Percentiles rank a stretch among this genome's conserved stretches.
Evolutionary conservation across 2,797 vertebrate species (phyloP).

Genomic region (Danio jaintianensis): DNA sequence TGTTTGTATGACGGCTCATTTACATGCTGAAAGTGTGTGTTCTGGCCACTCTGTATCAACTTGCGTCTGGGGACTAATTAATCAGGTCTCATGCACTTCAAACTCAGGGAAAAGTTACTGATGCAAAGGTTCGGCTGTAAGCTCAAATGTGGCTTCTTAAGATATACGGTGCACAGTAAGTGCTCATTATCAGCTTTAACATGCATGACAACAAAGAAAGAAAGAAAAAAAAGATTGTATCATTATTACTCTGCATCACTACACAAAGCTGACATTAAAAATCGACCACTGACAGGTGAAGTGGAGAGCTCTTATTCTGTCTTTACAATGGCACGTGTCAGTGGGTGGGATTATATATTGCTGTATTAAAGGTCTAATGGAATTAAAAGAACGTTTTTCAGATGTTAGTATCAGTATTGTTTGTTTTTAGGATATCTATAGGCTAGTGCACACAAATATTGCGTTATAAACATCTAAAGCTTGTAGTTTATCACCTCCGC

Average conservation of each 20-base stretch:
- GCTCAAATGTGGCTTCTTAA: conserved; percentile 42
- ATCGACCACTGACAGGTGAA: too few species aligned
- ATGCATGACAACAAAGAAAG: conserved; percentile 35
- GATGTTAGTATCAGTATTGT: too few species aligned
- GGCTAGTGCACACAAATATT: too few species aligned
- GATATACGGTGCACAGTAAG: conserved; percentile 43
- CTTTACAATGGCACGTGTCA: too few species aligned
- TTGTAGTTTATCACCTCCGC: too few species aligned
- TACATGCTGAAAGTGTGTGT: conserved; percentile 56
- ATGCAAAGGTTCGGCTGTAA: conserved; percentile 27
- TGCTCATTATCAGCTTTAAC: conserved; percentile 45
- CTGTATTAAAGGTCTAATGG: too few species aligned
- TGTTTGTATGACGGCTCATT: conserved; percentile 70
- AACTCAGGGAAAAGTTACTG: conserved; percentile 49
- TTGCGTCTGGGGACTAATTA: conserved; percentile 72
- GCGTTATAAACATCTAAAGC: too few species aligned
- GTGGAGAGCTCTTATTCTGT: too few species aligned
- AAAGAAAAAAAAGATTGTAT: conserved; percentile 31
- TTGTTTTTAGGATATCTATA: too few species aligned
- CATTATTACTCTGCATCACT: conserved; percentile 26
- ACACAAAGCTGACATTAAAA: too few species aligned
- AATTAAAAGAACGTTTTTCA: too few species aligned
- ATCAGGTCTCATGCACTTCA: conserved; percentile 46
- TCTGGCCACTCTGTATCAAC: conserved; percentile 38
- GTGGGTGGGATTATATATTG: too few species aligned